Evolutionary conservation across 1,140 invertebrate species (phyloP).

Genomic region (Bombus breviceps): DNA sequence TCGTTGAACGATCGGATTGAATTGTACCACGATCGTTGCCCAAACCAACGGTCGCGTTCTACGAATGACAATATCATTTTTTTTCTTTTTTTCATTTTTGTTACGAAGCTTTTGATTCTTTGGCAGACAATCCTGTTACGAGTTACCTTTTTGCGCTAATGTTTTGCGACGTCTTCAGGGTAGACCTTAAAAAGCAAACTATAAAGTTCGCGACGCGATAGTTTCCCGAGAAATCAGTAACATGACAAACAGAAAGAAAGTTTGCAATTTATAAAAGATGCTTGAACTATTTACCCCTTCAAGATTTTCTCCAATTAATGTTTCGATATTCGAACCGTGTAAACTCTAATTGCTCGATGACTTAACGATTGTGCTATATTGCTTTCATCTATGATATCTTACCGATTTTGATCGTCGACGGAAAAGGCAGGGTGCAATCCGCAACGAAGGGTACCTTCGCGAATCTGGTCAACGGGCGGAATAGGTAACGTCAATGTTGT

Average conservation of each 20-base stretch:
- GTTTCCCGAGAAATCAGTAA: no score
- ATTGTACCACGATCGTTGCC: constrained; percentile 84
- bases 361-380: neutral
- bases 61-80: neutral
- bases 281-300: neutral
- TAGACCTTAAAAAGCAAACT: no score
- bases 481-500: constrained; percentile 80
- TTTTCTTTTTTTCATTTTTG: no score
- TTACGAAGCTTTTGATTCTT: neutral
- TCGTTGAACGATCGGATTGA: constrained; percentile 85
- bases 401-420: constrained; percentile 73
- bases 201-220: no score
- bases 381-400: neutral
- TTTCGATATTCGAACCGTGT: no score
- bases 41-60: constrained; percentile 78
- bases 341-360: neutral
- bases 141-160: no score
- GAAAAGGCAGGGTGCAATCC: constrained; percentile 77
- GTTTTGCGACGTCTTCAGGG: no score
- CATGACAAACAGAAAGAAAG: no score
- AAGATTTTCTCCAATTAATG: neutral
- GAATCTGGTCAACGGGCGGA: constrained; percentile 62
- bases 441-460: constrained; percentile 64
- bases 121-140: no score
- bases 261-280: no score